These are phyloP conservation scores for Lepidurus packardi DNA, from an alignment of 1,140 invertebrate genomes.

Conservation along the genomic window DNA sequence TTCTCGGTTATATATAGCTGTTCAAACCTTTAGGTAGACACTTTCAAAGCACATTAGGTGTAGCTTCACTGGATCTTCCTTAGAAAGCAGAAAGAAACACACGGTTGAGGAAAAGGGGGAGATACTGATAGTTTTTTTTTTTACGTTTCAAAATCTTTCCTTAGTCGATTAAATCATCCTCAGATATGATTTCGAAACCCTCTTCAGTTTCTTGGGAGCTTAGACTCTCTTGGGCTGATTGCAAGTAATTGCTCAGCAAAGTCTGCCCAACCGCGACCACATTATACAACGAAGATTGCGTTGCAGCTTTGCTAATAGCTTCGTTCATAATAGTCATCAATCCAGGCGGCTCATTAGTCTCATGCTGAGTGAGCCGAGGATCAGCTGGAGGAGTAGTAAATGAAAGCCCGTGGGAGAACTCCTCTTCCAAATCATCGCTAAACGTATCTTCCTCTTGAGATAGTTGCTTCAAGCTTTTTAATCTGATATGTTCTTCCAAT, in stretches of 20 bases:
- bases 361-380: background rate
- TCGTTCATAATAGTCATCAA: background rate
- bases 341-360: background rate
- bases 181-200: slow-evolving; percentile 5
- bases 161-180: background rate
- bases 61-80: background rate
- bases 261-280: background rate
- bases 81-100: background rate
- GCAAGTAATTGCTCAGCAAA: background rate
- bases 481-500: slow-evolving; percentile 10
- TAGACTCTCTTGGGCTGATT: background rate
- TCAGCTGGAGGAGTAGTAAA: background rate
- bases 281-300: background rate
- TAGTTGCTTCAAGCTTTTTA: background rate
- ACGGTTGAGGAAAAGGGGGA: background rate
- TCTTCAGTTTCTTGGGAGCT: background rate
- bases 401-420: background rate
- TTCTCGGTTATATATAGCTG: background rate
- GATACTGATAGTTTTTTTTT: background rate
- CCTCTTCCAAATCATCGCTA: background rate
- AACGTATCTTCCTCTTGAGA: background rate
- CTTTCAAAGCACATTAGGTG: background rate
- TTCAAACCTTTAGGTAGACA: background rate
- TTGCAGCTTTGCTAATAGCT: background rate
- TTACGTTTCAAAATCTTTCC: background rate